Base-by-base conservation (phyloP, 2,113 vertebrate genomes). In the Gadus macrocephalus region DNA sequence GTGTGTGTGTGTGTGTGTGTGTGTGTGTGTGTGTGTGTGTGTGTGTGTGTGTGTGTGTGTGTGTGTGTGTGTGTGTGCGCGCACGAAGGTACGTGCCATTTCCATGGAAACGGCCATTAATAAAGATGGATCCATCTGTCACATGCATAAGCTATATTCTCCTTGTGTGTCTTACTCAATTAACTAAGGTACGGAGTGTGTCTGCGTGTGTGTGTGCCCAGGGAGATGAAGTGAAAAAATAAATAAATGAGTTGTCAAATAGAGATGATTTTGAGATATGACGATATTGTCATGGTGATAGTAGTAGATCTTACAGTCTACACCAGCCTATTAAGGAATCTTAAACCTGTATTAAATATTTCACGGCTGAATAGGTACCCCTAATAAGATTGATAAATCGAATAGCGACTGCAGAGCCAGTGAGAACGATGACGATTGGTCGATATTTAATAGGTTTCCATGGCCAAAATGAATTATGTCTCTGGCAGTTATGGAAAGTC, bases 261-360 rank as follows among this genome's bases (percentile, higher is more conserved):
- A 77, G 81, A 72, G 71, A 87, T 78, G 77, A 85, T 78, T 80
- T 85, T 86, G 81, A 87, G 62, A 70, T 81, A 84, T 83, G 75
- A 69, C 25, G 25, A 25, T 25, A 25, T 71, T 68, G 35, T 70
- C 73, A 66, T 67, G 74, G 67, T 60, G 58, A 66, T 69, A 66
- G 67, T 75, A 25, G 25, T 31, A 68, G 67, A 80, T 83, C 81
- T 70, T 81, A 83, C 65, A 85, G 86, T 80, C 80, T 77, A 81
- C 76, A 85, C 70, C 67, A 68, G 85, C 78, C 85, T 81, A 89
- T 90, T 89, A 89, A 74, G 77, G 81, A 78, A 77, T 82, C 86
- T 88, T 90, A 89, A 85, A 82, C 74, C 77, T 83, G 75, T 81
- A 90, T 88, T 89, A 85, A 90, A 87, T 80, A 82, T 84, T 85